Percentiles rank a stretch among this genome's conserved stretches.
Conservation (phyloP, 2,797 vertebrate species). For the Melanotaenia boesemani region DNA sequence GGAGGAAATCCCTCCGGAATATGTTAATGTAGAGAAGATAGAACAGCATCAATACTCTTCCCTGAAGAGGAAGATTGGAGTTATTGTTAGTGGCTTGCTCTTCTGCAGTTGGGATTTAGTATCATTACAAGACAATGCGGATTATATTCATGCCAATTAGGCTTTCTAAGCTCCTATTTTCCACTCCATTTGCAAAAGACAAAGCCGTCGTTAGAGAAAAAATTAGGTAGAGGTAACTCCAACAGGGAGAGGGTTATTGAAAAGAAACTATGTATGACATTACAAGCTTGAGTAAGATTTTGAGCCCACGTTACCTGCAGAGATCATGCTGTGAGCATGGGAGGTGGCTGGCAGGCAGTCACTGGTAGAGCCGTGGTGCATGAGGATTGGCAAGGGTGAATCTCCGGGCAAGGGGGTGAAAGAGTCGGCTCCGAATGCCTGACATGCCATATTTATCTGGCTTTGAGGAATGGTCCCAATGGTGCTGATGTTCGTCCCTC, state of each 20-base stretch:
- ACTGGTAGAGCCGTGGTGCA: conserved; percentile 90
- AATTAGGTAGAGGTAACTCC: background rate
- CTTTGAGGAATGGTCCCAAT: background rate
- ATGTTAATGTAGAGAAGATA: background rate
- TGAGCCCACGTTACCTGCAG: conserved; percentile 81
- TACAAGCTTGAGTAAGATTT: background rate
- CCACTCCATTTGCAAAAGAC: background rate
- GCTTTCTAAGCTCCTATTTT: background rate
- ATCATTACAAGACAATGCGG: background rate
- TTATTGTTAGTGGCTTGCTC: background rate
- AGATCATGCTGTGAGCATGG: conserved; percentile 92
- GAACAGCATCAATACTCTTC: background rate
- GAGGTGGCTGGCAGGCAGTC: conserved; percentile 92
- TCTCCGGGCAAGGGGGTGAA: conserved; percentile 90
- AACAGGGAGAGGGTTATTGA: background rate
- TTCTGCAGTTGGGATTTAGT: conserved; percentile 11
- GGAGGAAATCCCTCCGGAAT: background rate
- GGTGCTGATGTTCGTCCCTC: conserved; percentile 13
- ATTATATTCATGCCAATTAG: conserved; percentile 5
- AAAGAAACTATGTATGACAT: background rate
- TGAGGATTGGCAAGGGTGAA: conserved; percentile 91
- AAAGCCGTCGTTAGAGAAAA: background rate
- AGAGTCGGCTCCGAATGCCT: conserved; percentile 90
- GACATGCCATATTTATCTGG: conserved; percentile 88
- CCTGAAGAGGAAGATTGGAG: conserved; percentile 6